Conservation (phyloP, 2,888 invertebrate genomes). For the Oligia strigilis region DNA sequence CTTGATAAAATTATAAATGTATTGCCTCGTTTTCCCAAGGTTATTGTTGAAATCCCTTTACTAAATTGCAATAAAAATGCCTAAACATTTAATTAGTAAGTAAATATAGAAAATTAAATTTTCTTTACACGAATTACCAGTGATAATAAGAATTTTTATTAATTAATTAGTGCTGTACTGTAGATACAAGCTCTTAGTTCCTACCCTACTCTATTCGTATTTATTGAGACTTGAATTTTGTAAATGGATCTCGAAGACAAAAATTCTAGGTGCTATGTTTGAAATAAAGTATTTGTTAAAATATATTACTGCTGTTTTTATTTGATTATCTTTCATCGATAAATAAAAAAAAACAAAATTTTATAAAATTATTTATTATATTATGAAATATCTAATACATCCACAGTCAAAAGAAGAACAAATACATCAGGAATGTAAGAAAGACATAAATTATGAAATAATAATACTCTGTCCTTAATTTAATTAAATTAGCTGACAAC, state of each 20-base stretch:
- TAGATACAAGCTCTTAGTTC: constrained; percentile 70
- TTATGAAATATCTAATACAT: constrained; percentile 52
- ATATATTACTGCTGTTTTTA: constrained; percentile 54
- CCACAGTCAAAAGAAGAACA: constrained; percentile 48
- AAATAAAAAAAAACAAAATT: background rate
- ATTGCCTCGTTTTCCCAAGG: constrained; percentile 21
- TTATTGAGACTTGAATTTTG: constrained; percentile 75
- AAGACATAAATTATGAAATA: constrained; percentile 58
- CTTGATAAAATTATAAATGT: constrained; percentile 24
- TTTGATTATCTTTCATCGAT: constrained; percentile 23
- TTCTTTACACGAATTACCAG: constrained; percentile 46
- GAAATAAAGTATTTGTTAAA: constrained; percentile 83
- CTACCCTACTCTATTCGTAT: constrained; percentile 69
- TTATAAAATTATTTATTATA: constrained; percentile 39
- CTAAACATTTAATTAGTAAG: constrained; percentile 17
- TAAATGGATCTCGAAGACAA: constrained; percentile 84
- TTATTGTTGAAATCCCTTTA: constrained; percentile 3
- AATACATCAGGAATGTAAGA: constrained; percentile 40
- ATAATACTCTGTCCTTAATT: constrained; percentile 48
- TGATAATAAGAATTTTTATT: constrained; percentile 45
- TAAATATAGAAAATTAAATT: constrained; percentile 44
- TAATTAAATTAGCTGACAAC: constrained; percentile 79
- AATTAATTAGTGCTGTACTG: constrained; percentile 48
- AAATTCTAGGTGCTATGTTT: constrained; percentile 87
- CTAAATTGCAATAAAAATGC: constrained; percentile 36